Evolutionary conservation across 2,797 vertebrate genomes (phyloP).

Genomic region (Thalassophryne amazonica): DNA sequence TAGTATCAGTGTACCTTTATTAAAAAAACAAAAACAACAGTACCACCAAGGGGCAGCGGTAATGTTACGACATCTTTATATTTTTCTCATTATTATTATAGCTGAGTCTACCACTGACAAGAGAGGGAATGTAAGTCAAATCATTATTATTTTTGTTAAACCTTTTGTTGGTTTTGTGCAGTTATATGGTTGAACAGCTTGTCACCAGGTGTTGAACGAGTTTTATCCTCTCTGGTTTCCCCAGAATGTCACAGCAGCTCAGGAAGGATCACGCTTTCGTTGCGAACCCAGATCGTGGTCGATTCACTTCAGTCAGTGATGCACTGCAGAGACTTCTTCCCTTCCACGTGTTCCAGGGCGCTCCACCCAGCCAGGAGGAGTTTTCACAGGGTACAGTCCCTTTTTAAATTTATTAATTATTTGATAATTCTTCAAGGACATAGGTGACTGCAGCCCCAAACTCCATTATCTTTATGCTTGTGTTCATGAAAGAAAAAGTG

Average conservation of each 20-base stretch:
- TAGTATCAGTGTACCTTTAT: background rate
- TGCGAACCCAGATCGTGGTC: conserved; percentile 81
- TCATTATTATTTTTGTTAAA: background rate
- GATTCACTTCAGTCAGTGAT: conserved; percentile 85
- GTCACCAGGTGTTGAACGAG: background rate
- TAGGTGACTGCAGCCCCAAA: background rate
- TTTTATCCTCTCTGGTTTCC: background rate
- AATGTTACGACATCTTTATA: background rate
- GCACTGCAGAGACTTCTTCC: conserved; percentile 88
- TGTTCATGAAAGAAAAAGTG: background rate
- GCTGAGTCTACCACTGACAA: conserved; percentile 84
- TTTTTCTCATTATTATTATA: conserved; percentile 8
- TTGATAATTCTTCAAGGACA: background rate
- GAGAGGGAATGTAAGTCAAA: conserved; percentile 90
- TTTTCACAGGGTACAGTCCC: conserved; percentile 83
- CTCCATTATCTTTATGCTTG: background rate
- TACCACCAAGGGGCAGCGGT: too few relatives aligned
- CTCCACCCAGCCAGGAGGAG: conserved; percentile 85
- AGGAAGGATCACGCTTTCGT: conserved; percentile 86
- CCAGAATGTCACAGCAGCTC: conserved; percentile 88
- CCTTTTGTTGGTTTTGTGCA: background rate
- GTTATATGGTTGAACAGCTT: background rate
- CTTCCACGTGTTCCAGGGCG: conserved; percentile 93
- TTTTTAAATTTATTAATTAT: background rate
- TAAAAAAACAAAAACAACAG: too few relatives aligned